A percentile compares a stretch with the other conserved stretches of the same genome.
Conservation (phyloP, 1,140 invertebrate species). For the Drosophila kurseongensis region DNA sequence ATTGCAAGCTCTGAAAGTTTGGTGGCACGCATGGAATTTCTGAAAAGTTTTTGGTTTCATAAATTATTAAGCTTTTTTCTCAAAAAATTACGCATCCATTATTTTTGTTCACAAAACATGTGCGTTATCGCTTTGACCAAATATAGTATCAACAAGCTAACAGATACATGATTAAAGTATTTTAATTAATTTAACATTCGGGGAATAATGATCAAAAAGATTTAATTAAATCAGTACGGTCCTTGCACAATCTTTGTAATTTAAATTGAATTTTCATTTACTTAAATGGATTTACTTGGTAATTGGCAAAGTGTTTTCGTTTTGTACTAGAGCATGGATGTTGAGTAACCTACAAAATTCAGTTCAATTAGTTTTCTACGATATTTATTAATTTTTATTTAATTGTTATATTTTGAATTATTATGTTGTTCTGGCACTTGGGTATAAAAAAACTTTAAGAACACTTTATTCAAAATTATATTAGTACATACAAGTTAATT, state of each 20-base stretch:
- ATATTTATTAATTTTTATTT: not conserved
- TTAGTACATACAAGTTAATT: too few species aligned
- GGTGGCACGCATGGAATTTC: slow-evolving; percentile 64
- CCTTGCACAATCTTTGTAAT: slow-evolving; percentile 13
- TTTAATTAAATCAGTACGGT: slow-evolving; percentile 7
- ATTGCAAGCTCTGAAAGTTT: slow-evolving; percentile 70
- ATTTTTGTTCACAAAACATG: not conserved
- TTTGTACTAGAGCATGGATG: not conserved
- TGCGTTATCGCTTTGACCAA: slow-evolving; percentile 11
- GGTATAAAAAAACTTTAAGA: too few species aligned
- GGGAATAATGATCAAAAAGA: slow-evolving; percentile 16
- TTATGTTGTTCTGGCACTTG: too few species aligned
- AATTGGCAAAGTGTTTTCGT: slow-evolving; percentile 25
- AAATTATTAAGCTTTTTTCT: slow-evolving; percentile 10
- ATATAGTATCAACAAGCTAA: slow-evolving; percentile 8
- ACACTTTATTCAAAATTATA: too few species aligned
- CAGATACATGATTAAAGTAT: slow-evolving; percentile 19
- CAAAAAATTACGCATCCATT: slow-evolving; percentile 2
- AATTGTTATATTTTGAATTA: not conserved
- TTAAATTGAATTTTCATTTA: slow-evolving; percentile 40
- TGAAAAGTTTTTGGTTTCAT: slow-evolving; percentile 41
- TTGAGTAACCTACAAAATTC: slow-evolving; percentile 6
- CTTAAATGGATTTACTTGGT: slow-evolving; percentile 5
- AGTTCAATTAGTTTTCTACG: too few species aligned
- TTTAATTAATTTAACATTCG: slow-evolving; percentile 35